A percentile compares a stretch with the other conserved stretches of the same genome.
Conservation (phyloP, 64 coral and sea anemone genomes). For the Montipora efflorescens region DNA sequence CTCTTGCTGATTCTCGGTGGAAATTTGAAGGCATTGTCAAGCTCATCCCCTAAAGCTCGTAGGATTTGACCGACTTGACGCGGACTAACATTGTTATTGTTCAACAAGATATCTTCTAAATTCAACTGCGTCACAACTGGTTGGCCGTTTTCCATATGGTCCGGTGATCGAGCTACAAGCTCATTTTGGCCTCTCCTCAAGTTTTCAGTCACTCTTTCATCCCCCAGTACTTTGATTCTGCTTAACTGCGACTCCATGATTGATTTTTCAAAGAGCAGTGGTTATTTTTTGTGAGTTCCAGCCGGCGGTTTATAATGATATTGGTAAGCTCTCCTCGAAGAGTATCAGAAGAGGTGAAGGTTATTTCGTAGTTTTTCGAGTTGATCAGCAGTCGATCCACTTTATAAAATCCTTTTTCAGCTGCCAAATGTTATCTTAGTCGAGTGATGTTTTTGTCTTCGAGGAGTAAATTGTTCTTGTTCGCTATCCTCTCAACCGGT, state of each 20-base stretch:
- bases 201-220: conserved; percentile 9
- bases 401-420: neutral
- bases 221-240: neutral
- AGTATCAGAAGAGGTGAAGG: neutral
- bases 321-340: neutral
- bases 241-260: conserved; percentile 22
- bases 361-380: neutral
- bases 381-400: neutral
- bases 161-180: conserved; percentile 47
- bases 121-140: conserved; percentile 52
- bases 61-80: conserved; percentile 79
- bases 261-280: neutral
- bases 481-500: neutral
- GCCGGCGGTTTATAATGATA: neutral
- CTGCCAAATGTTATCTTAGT: neutral
- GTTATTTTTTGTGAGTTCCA: neutral
- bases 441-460: neutral
- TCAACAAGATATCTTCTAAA: conserved; percentile 62
- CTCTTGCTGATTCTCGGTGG: conserved; percentile 19
- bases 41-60: conserved; percentile 73
- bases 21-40: conserved; percentile 46
- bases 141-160: conserved; percentile 62
- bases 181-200: conserved; percentile 54
- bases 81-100: conserved; percentile 86
- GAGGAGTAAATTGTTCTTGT: neutral